Base-by-base conservation (phyloP, 2,888 invertebrate genomes). In the Lordiphosa fenestrarum region DNA sequence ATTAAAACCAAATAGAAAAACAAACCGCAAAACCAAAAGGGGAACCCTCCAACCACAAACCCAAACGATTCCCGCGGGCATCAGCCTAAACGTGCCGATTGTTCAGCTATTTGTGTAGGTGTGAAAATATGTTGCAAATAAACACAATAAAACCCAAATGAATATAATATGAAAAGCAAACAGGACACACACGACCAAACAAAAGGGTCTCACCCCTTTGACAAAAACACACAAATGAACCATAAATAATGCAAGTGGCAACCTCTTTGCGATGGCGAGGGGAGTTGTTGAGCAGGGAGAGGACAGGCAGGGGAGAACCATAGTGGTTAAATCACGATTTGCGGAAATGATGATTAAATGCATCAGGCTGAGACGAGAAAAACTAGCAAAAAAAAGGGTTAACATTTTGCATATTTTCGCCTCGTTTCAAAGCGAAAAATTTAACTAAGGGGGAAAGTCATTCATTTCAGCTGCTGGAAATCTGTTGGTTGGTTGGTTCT, bases 41-140 rank as follows among this genome's bases (percentile, higher is more conserved):
- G 48, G 40, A 36, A 25, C 25, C 25, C 6, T 6, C 19, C 6
- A 6, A 25, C 25, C 25, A 15, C 25, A 25, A 25, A 25, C 6
- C 25, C 6, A 25, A 25, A 9, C 41, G 40, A 65, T 42, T 77
- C 76, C 72, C 69, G 48, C 21, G 60, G 71, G 82, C 67, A 54
- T 30, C 53, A 73, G 40, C 69, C 73, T 75, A 81, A 68, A 71
- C 73, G 85, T 81, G 78, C 59, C 71, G 67, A 73, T 84, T 86
- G 77, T 83, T 77, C 73, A 63, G 73, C 71, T 88, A 78, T 87
- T 86, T 84, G 81, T 77, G 63, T 86, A 86, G 87, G 88, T 88
- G 88, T 83, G 65, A 86, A 87, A 88, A 88, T 87, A 87, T 85
- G 85, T 74, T 78, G 71, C 74, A 60, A 81, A 68, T 81, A 71